Base-by-base conservation (phyloP, 2,113 vertebrate genomes). In the Dicentrarchus labrax region DNA sequence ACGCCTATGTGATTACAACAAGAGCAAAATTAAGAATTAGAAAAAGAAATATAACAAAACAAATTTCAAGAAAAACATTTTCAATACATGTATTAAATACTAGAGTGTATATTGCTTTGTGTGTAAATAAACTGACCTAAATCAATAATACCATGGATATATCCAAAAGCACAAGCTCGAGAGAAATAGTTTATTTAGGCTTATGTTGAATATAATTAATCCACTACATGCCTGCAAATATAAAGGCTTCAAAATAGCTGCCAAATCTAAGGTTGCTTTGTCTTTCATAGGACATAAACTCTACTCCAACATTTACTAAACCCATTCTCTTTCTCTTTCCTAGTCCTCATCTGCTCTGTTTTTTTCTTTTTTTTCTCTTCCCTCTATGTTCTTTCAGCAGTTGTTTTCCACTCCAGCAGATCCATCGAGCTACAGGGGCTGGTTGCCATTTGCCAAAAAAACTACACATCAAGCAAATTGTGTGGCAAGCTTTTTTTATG, bases 391-490 rank as follows among this genome's bases (percentile, higher is more conserved):
- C 48, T 59, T 78, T 81, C 72, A 68, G 72, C 38, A 9, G 78
- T 79, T 80, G 69, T 89, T 90, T 91, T 91, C 83, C 83, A 86
- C 65, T 87, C 79, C 75, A 87, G 78, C 59, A 83, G 50, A 85
- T 77, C 76, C 82, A 89, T 88, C 8, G 16, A 80, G 86, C 89
- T 80, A 80, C 72, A 76, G 89, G 77, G 81, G 62, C 84, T 61
- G 73, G 86, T 80, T 87, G 83, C 80, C 82, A 88, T 91, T 83
- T 86, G 48, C 75, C 67, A 82, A 41, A 72, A 67, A 83, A 88
- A 70, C 66, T 83, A 79, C 45, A 82, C 84, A 89, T 86, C 79
- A 88, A 86, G 76, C 83, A 90, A 91, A 89, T 88, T 84, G 91
- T 88, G 82, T 86, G 82, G 70, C 72, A 86, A 88, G 88, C 61